Conservation (phyloP, 2,113 vertebrate genomes). For the Bambusicola thoracicus region DNA sequence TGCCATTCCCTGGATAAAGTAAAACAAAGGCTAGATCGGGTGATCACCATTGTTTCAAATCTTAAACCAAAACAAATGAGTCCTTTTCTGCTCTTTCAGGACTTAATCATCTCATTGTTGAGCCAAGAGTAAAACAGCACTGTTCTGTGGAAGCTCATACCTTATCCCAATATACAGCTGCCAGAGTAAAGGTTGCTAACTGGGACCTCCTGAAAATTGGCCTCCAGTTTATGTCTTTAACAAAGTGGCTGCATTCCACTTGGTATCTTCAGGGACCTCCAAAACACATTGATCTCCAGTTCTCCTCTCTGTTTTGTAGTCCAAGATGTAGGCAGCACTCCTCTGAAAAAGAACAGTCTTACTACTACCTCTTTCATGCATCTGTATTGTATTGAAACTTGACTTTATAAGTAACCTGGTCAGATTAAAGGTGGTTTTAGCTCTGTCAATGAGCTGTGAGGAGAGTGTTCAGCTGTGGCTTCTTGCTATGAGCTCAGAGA, state of each 20-base stretch:
- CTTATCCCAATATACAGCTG: not conserved
- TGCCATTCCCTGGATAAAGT: not conserved
- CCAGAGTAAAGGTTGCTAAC: not conserved
- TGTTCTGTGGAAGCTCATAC: not conserved
- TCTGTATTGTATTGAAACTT: not conserved
- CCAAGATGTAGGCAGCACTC: not conserved
- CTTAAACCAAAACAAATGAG: not conserved
- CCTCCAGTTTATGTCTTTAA: not conserved
- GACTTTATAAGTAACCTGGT: not conserved
- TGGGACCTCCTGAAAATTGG: not conserved
- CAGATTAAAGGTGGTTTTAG: not conserved
- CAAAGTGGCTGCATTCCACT: not conserved
- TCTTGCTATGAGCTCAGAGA: not conserved
- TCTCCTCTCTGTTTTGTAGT: not conserved
- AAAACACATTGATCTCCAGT: not conserved
- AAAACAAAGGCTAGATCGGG: not conserved
- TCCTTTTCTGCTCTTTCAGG: not conserved
- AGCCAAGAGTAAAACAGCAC: not conserved
- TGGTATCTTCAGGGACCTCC: not conserved
- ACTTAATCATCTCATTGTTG: not conserved
- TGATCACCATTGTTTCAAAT: not conserved
- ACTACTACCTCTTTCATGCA: not conserved
- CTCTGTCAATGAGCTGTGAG: not conserved
- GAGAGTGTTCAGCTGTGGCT: rapidly evolving
- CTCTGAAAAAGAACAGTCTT: not conserved